Base-by-base conservation (phyloP, 2,113 vertebrate species). In the Pyrgilauda ruficollis region DNA sequence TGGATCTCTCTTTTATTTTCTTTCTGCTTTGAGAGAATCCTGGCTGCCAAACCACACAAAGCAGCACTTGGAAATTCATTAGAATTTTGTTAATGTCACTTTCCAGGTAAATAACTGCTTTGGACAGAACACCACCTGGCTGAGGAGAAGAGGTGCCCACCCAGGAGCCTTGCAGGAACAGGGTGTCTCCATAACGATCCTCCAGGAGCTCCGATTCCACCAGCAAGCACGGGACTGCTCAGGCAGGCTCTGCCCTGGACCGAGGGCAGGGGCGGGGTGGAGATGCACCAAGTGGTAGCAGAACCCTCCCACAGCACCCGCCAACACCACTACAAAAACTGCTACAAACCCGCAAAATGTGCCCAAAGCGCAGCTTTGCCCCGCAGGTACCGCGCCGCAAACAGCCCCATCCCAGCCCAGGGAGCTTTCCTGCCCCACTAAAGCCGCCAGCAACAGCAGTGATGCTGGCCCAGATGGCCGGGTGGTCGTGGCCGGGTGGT, bases 351-450 rank as follows among this genome's bases (percentile, higher is more conserved):
- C 23, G 0, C 22, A 26, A 11, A 35, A 26, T 1, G 33, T 15
- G 56, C 56, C 56, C 24, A 10, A 44, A 0, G 0, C 0, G 7
- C 22, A 4, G 52, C 61, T 59, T 4, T 4, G 24, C 49, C 35
- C 6, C 1, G 8, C 53, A 2, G 70, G 58, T 31, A 17, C 46
- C 27, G 10, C 1, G 1, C 50, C 7, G 2, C 64, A 2, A 10
- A 6, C 43, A 39, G 83, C 68, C 46, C 46, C 13, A 39, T 11
- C 46, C n/a, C 79, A 31, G 49, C 75, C 2, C 37, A 0, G 63
- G 16, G 39, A 43, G 52, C 47, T 39, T 8, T 15, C 70, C 33
- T 18, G 46, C 53, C 75, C 78, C 43, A 3, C 64, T 9, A 2
- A 5, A 68, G 28, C 39, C 15, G n/a, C 8, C 70, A 6, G 47